phyloP scores from a whole-genome alignment of 1,140 invertebrate genomes.

The Lasioglossum baleicum region DNA sequence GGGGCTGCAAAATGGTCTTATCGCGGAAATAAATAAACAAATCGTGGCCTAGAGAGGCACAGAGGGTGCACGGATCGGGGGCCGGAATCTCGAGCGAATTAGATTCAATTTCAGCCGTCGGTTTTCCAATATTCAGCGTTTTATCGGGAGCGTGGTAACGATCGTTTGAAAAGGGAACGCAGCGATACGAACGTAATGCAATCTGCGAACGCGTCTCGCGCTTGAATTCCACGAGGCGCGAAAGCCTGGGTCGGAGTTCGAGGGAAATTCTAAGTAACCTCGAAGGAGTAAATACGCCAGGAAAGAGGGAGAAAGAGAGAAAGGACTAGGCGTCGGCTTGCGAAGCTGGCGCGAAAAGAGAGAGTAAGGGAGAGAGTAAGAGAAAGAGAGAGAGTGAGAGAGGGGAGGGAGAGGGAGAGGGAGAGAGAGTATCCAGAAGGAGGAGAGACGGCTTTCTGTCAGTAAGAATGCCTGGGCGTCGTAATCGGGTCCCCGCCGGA shows the following conservation, averaged over 20 bases:
- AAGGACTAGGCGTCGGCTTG: not conserved
- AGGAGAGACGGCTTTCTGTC: slow-evolving; percentile 12
- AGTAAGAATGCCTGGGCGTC: slow-evolving; percentile 28
- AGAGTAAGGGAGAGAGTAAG: no score
- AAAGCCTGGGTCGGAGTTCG: not conserved
- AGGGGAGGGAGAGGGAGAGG: not conserved
- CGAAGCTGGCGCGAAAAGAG: no score
- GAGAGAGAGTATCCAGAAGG: not conserved
- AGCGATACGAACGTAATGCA: slow-evolving; percentile 33
- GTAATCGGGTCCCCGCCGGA: slow-evolving; percentile 38
- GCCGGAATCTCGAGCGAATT: slow-evolving; percentile 20
- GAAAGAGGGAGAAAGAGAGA: not conserved
- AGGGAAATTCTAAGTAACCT: slow-evolving; percentile 33
- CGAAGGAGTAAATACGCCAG: slow-evolving; percentile 21
- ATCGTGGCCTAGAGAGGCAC: not conserved
- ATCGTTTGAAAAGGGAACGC: slow-evolving; percentile 28
- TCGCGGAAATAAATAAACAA: slow-evolving; percentile 8
- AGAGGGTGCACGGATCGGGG: not conserved
- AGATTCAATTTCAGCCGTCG: slow-evolving; percentile 23
- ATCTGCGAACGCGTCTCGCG: slow-evolving; percentile 30
- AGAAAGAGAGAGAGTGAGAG: not conserved
- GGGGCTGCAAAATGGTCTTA: not conserved
- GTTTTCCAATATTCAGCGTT: slow-evolving; percentile 47
- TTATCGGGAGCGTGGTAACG: slow-evolving; percentile 28
- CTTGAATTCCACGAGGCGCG: slow-evolving; percentile 15